Conservation (phyloP, 2,888 invertebrate species). For the Pterobdella sp. region DNA sequence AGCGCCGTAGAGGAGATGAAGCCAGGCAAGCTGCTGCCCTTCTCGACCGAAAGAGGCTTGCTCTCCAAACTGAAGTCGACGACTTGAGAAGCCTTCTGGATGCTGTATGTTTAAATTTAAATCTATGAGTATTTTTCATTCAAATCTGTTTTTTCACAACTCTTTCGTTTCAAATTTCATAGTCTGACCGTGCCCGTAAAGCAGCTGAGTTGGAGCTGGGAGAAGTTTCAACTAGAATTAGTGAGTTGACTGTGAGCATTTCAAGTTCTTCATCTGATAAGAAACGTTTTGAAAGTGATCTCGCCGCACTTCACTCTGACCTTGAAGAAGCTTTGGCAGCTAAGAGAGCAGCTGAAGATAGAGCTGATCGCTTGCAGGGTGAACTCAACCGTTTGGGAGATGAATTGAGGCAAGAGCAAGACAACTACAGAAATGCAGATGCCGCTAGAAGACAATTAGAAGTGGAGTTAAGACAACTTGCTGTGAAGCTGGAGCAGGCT, state of each 20-base stretch:
- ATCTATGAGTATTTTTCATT: not conserved
- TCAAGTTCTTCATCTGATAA: conserved; percentile 87
- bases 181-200: conserved; percentile 51
- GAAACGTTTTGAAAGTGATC: conserved; percentile 89
- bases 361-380: conserved; percentile 40
- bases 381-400: conserved; percentile 47
- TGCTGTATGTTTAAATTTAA: conserved; percentile 42
- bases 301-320: conserved; percentile 79
- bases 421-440: conserved; percentile 52
- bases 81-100: conserved; percentile 61
- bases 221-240: conserved; percentile 82
- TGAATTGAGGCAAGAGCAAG: conserved; percentile 50
- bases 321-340: conserved; percentile 76
- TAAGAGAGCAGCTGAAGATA: conserved; percentile 41
- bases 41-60: conserved; percentile 49
- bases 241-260: conserved; percentile 87
- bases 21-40: conserved; percentile 44
- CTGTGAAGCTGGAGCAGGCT: conserved; percentile 50
- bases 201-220: conserved; percentile 62
- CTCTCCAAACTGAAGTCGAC: conserved; percentile 86
- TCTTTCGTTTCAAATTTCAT: not conserved
- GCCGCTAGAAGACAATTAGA: conserved; percentile 51
- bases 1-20: conserved; percentile 46
- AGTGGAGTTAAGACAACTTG: conserved; percentile 51
- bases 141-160: not conserved